These are phyloP conservation scores for Calliphora vicina DNA, from an alignment of 1,140 invertebrate genomes.

Conservation along the genomic window DNA sequence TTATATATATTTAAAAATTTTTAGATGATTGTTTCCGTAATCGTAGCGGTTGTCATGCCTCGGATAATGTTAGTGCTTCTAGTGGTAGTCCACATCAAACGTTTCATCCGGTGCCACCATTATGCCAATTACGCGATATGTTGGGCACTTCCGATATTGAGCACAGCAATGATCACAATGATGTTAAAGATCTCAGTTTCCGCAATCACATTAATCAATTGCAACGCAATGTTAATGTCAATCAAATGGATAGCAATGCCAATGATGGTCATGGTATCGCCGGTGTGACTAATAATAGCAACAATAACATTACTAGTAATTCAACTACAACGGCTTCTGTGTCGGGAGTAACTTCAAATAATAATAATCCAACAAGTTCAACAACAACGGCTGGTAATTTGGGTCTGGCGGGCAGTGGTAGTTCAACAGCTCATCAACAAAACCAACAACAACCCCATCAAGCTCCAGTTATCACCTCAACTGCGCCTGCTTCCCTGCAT, in stretches of 20 bases:
- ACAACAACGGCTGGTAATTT: neutral
- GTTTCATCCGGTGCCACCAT: conserved; percentile 60
- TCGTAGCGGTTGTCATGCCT: conserved; percentile 63
- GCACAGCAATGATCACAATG: conserved; percentile 77
- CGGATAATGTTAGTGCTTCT: conserved; percentile 62
- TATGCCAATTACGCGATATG: conserved; percentile 63
- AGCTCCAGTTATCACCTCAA: conserved; percentile 58
- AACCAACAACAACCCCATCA: conserved; percentile 54
- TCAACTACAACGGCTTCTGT: conserved; percentile 30
- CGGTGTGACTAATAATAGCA: conserved; percentile 28
- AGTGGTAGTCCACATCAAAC: conserved; percentile 61
- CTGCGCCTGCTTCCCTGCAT: conserved; percentile 51
- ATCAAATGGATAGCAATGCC: conserved; percentile 42
- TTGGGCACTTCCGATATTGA: conserved; percentile 58
- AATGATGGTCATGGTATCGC: conserved; percentile 16
- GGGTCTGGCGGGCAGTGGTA: neutral
- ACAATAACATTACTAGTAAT: conserved; percentile 37
- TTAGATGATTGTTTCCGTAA: conserved; percentile 67
- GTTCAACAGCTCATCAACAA: conserved; percentile 27
- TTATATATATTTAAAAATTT: conserved; percentile 36
- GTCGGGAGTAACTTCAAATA: conserved; percentile 35
- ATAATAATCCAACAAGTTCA: conserved; percentile 36
- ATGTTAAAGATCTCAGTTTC: conserved; percentile 62
- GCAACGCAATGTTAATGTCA: conserved; percentile 45
- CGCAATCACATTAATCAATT: conserved; percentile 59